Base-by-base conservation (phyloP, 64 coral and sea anemone genomes). In the Hydrozoanthus tunicans region DNA sequence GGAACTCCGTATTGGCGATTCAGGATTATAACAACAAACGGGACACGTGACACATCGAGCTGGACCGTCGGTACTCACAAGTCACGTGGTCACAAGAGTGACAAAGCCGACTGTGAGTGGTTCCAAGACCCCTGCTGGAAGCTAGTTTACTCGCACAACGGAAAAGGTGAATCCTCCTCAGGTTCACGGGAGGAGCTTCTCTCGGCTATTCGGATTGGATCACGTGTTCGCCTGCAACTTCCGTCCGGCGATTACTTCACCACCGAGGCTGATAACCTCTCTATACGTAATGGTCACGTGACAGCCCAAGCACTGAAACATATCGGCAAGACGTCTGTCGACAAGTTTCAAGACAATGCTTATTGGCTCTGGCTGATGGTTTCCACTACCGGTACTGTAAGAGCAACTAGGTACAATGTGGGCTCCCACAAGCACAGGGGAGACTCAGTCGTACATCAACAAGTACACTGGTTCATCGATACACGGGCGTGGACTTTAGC, bases 11-110 rank as follows among this genome's bases (percentile, higher is more conserved):
- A 98, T 20, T 98, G 96, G 96, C 92, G 86, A 67, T 94, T 94
- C 58, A 86, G 73, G 43, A 77, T 94, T 17, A 17, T 94, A 62
- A 98, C 89, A 72, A 91, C 96, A 26, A 77, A 63, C 23, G 96
- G 96, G 91, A 94, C 85, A 64, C 93, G 96, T 91, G 96, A 98
- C 91, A 98, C 92, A 88, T 98, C 96, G 65, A 93, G 93, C 23
- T 98, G 96, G 96, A 90, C 71, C 52, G 93, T 91, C 84, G 96
- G 96, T 43, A 77, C 54, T 71, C 96, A 98, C 58, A 55, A 27
- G 64, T 86, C 82, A 53, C 84, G 96, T 24, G 93, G 96, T 80
- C 93, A 98, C 80, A 98, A 76, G 9, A 67, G 63, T 23, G 93
- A 86, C 70, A 94, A 56, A 20, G 91, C 89, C 13, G 72, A 72